Percentiles rank a stretch among this genome's conserved stretches.
These are phyloP conservation scores for Polymixis flavicincta DNA, from an alignment of 2,888 invertebrate species.

Conservation along the genomic window DNA sequence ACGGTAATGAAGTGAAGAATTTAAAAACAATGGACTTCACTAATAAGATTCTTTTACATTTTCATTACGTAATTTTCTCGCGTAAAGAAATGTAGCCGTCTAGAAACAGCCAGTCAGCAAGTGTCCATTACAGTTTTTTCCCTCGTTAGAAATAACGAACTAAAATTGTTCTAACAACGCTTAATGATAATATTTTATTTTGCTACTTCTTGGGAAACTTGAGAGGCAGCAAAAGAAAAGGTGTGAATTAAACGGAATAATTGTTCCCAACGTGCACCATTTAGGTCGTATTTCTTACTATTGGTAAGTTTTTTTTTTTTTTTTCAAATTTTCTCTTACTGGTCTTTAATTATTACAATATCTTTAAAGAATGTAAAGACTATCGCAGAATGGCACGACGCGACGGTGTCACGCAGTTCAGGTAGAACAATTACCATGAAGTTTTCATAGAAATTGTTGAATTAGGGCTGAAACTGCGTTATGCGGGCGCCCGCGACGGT, in stretches of 20 bases:
- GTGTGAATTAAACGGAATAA: background rate
- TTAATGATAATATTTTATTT: constrained; percentile 42
- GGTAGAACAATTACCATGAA: too few species aligned
- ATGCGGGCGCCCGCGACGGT: too few species aligned
- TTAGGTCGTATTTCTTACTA: background rate
- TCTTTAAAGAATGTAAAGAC: too few species aligned
- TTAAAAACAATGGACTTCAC: constrained; percentile 15
- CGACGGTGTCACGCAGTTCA: too few species aligned
- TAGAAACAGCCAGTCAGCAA: constrained; percentile 59
- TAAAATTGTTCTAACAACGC: constrained; percentile 47
- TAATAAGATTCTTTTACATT: constrained; percentile 39
- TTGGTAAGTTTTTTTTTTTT: background rate
- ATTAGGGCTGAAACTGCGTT: too few species aligned
- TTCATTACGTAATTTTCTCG: constrained; percentile 43
- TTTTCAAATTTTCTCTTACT: background rate
- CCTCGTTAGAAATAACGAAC: constrained; percentile 41
- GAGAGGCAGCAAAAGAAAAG: background rate
- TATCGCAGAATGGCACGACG: too few species aligned
- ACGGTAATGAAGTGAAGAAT: background rate
- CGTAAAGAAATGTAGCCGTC: constrained; percentile 43
- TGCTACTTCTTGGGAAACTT: constrained; percentile 35
- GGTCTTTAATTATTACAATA: background rate
- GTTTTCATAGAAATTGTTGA: too few species aligned
- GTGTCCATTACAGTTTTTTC: constrained; percentile 58
- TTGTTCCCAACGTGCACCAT: background rate